Evolutionary conservation across 2,113 vertebrate genomes (phyloP).

Genomic region (Sander lucioperca): DNA sequence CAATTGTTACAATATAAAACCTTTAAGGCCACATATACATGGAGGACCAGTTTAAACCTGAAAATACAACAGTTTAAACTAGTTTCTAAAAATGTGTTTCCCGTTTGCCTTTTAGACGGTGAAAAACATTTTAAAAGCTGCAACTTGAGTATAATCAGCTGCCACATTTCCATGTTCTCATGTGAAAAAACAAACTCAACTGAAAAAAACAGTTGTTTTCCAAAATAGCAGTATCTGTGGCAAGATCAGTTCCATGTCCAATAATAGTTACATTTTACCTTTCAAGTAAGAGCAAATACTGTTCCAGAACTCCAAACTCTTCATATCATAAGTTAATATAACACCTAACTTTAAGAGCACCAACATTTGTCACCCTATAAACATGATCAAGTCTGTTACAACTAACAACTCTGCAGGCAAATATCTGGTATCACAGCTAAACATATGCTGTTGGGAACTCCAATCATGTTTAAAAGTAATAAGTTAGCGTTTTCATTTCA

Average conservation of each 20-base stretch:
- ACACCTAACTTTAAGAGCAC: not conserved
- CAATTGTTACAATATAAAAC: not conserved
- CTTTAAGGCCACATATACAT: not conserved
- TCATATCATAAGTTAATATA: not conserved
- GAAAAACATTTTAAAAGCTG: not conserved
- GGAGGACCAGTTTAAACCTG: not conserved
- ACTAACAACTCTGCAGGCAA: not conserved
- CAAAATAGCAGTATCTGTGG: not conserved
- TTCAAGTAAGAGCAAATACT: conserved; percentile 30
- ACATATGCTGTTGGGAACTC: conserved; percentile 2
- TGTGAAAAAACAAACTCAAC: not conserved
- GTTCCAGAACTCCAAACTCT: conserved; percentile 20
- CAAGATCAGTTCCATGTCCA: not conserved
- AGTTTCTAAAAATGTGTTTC: not conserved
- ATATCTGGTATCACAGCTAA: conserved; percentile 12
- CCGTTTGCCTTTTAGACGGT: not conserved
- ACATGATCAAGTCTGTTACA: not conserved
- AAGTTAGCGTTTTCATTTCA: conserved; percentile 46
- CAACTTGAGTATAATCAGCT: not conserved
- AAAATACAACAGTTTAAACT: not conserved
- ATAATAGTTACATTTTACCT: not conserved
- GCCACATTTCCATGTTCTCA: not conserved
- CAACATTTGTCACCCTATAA: not conserved
- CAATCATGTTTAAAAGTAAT: conserved; percentile 24
- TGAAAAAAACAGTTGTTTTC: not conserved